Evolutionary conservation across 2,797 vertebrate species (phyloP), one percentile per base, ranked within the genome.

Genomic region (Accipiter fasciatus): DNA sequence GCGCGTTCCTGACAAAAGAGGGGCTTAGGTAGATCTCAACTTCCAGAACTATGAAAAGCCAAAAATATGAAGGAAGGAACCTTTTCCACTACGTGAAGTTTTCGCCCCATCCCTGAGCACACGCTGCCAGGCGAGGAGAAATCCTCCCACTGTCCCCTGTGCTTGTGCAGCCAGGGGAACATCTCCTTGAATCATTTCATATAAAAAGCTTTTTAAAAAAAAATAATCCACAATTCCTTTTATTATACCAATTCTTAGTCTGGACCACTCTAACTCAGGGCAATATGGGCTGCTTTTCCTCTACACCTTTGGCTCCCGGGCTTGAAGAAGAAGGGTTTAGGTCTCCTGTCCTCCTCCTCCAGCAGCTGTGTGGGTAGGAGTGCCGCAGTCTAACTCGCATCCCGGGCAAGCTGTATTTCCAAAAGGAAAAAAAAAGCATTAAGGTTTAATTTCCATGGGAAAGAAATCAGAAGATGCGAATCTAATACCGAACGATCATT

Each of bases 401-500:
- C 15, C 49, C 39, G 33, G 33, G 4, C 20, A 9, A 58, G 6
- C 25, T 83, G 31, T 15, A 59, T 42, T 78, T 50, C 28, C 14
- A 29, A 42, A 77, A 70, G 9, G 21, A 21, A 57, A 57, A 49
- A 57, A 49, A 49, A 72, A 71, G 37, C 7, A 29, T 72, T 19
- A n/a, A 15, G 20, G 17, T 64, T 88, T 67, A 16, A 59, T 42
- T 17, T 71, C 24, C 24, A 28, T 2, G 7, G 29, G n/a, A 55
- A 37, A 49, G n/a, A 78, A 89, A 76, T n/a, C 22, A 13, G 33
- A 52, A 86, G 16, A 57, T 40, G 55, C 13, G 54, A 73, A 64
- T 65, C 9, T 61, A 70, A 73, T 26, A 65, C 2, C 5, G 29
- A 70, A 35, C 0, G 0, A 82, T 65, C 3, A 6, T 46, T 84